Base-by-base conservation (phyloP, 2,113 vertebrate genomes). In the Calonectris borealis region DNA sequence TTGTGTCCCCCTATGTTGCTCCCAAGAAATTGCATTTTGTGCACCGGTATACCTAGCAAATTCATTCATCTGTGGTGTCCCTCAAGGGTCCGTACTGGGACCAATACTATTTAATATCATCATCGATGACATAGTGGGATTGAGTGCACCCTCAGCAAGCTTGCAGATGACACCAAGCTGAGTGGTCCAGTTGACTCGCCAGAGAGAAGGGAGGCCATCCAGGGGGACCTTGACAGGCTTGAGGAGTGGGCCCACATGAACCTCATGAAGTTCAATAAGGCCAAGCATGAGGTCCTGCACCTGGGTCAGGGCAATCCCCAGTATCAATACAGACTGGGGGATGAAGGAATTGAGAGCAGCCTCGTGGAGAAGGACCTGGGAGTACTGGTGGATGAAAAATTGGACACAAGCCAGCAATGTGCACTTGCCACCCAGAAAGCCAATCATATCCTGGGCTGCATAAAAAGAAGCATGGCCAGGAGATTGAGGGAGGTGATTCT, bases 61-160 rank as follows among this genome's bases (percentile, higher is more conserved):
- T 42, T 58, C 32, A 40, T 66, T 65, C 60, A 77, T 6, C 18
- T 3, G 0, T 25, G 25, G 17, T 65, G 26, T 13, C 21, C 57
- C n/a, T 58, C 21, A 34, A 18, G 19, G 1, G 4, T 24, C 31
- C 0, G 0, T 68, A 49, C 21, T 25, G 11, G 48, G 26, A 76
- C 57, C 8, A 52, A 29, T 21, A 60, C 25, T 58, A 13, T 48
- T 49, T 25, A 38, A 3, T 52, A 62, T 62, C 29, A 83, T 60
- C 32, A 38, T 10, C 36, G n/a, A 4, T 21, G 16, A 40, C 36
- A n/a, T 0, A 38, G 46, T 7, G 29, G 36, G 55, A 61, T 4
- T 22, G 34, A 44, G n/a, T 6, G 29, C 18, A 51, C 18, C 24
- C 57, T 42, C 51, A 52, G 32, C 21, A 83, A 55, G 27, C 46